Evolutionary conservation across 2,888 invertebrate genomes (phyloP).

Genomic region (Ditula angustiorana): DNA sequence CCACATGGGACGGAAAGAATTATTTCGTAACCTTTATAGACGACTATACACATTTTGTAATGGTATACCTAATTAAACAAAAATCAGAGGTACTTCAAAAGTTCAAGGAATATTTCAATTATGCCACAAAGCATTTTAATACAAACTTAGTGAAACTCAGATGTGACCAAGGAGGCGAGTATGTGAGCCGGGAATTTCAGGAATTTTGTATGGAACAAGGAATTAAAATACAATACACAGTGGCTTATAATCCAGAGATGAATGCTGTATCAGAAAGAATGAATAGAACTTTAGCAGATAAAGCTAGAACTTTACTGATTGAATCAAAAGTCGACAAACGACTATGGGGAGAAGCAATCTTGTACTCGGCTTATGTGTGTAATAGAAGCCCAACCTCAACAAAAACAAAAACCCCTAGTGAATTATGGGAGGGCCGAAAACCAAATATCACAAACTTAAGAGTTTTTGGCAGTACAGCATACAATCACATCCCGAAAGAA

Average conservation of each 20-base stretch:
- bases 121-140: constrained; percentile 14
- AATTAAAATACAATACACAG: constrained; percentile 33
- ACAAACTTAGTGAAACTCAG: background rate
- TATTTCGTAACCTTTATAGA: constrained; percentile 16
- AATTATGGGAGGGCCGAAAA: constrained; percentile 26
- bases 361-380: constrained; percentile 20
- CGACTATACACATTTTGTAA: constrained; percentile 7
- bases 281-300: constrained; percentile 43
- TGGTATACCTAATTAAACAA: background rate
- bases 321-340: constrained; percentile 9
- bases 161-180: constrained; percentile 18
- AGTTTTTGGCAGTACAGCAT: constrained; percentile 45
- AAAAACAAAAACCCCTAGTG: constrained; percentile 7
- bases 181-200: background rate
- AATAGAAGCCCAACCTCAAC: constrained; percentile 10
- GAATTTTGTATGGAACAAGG: background rate
- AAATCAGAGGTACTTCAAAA: constrained; percentile 26
- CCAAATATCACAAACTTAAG: constrained; percentile 38
- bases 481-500: constrained; percentile 40
- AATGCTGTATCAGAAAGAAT: constrained; percentile 42
- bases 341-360: constrained; percentile 36
- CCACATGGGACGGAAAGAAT: background rate
- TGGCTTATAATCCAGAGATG: constrained; percentile 42
- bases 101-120: constrained; percentile 14
- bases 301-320: constrained; percentile 38